A percentile compares a stretch with the other conserved stretches of the same genome.
Conservation (phyloP, 2,113 vertebrate species). For the Leptobrachium ailaonicum region DNA sequence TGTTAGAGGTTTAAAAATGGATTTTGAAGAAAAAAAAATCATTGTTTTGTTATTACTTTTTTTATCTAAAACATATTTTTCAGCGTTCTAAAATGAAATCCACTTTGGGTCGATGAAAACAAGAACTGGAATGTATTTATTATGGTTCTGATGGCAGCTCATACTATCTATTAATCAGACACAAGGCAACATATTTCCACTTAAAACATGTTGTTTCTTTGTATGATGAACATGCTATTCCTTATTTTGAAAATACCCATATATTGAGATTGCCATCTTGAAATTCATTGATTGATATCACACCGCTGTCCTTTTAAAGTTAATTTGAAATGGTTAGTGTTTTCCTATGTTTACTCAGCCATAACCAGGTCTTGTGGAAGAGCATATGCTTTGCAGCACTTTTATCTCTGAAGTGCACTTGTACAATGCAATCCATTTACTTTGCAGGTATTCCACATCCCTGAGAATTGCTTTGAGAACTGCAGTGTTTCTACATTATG, state of each 20-base stretch:
- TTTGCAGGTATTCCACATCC: constrained; percentile 9
- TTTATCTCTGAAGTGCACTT: constrained; percentile 23
- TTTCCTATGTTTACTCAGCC: neutral
- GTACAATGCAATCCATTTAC: constrained; percentile 15
- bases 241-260: too few species aligned
- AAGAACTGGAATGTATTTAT: neutral
- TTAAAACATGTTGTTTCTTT: too few species aligned
- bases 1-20: neutral
- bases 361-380: neutral
- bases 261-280: too few species aligned
- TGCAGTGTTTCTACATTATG: neutral
- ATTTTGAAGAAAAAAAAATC: constrained; percentile 11
- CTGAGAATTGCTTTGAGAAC: constrained; percentile 16
- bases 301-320: too few species aligned
- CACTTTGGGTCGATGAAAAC: neutral
- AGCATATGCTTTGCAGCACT: constrained; percentile 3
- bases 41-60: neutral
- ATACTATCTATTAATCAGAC: too few species aligned
- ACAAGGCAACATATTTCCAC: too few species aligned
- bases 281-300: too few species aligned
- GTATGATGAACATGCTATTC: too few species aligned
- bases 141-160: neutral
- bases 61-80: neutral
- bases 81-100: neutral
- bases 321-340: too few species aligned